Evolutionary conservation across 2,113 vertebrate species (phyloP), one percentile per base, ranked within the genome.

Genomic region (Bubo blakistoni): DNA sequence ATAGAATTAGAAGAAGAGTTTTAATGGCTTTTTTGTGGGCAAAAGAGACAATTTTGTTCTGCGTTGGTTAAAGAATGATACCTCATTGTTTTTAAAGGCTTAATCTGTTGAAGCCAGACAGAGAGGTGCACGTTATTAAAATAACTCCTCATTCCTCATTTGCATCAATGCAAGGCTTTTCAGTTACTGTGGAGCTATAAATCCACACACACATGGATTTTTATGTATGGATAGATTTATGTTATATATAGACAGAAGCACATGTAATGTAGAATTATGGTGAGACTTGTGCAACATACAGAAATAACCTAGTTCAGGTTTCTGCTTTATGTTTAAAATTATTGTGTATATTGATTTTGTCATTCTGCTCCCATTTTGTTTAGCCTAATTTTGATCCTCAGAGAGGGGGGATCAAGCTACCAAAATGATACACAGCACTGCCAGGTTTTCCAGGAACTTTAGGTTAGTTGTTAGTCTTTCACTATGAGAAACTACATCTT

Each of bases 21-120:
- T 93, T 96, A 98, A 97, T 97, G 89, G 93, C 61, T 85, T 96
- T 76, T 97, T 96, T 97, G 38, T 98, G 78, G 96, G 88, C 69
- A 92, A 95, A 96, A 77, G 88, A 91, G 90, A 67, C 38, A 59
- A 77, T 96, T 95, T 95, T 92, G 81, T 82, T 70, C 86, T 84
- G 69, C 13, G 8, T 86, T 95, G 61, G 67, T 97, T 84, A 92
- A 96, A 93, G 84, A 90, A 84, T 95, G 97, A 42, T 38, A 89
- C 95, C 96, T 91, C 96, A 92, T 89, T 34, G 25, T 73, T n/a
- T 63, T 16, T 6, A 18, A 95, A 96, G 86, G 54, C 55, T 95
- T 94, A 97, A 98, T 95, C 86, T 78, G 79, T 92, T 97, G 86
- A 94, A 98, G 94, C 91, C 88, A 95, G 85, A 49, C 80, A 18